Evolutionary conservation across 2,113 vertebrate genomes (phyloP), one percentile per base, ranked within the genome.

Genomic region (Sakesphorus luctuosus): DNA sequence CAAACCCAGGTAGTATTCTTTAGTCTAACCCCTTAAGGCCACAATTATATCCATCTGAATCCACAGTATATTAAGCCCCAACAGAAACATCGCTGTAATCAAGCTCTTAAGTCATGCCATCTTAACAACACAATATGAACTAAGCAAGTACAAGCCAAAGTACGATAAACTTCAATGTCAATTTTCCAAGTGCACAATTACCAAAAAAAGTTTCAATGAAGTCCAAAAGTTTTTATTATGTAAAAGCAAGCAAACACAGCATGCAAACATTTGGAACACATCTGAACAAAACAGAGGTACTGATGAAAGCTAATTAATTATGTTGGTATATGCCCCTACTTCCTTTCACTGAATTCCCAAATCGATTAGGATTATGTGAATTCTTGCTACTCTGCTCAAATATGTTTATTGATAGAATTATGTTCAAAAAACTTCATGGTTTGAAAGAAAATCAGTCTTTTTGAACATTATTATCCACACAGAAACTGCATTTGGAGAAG

Each of bases 401-500:
- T 87, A 90, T 2, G 13, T 46, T 67, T 89, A 92, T 84, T 81
- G 73, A 91, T 9, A 94, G 72, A 93, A 87, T 61, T 84, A 62
- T 6, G 26, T 58, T 93, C 9, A 82, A 92, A 97, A 96, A 89
- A 43, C 56, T 47, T 81, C 11, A 83, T 1, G 47, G 93, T 94
- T 95, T 96, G 93, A 84, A 84, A 90, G 89, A 94, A 96, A 78
- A 87, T 61, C 69, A 78, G 76, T 83, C 95, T 71, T 96, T 93
- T 59, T 91, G 79, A 96, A 97, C 90, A 96, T 85, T 95, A 91
- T 89, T 95, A 96, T 95, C 96, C 96, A 88, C 56, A 83, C 47
- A 91, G 97, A 97, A 98, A 97, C 87, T 81, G 52, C 68, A 65
- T 59, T 96, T 90, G 77, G 85, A 85, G 92, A 97, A 97, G 97